Base-by-base conservation (phyloP, 2,797 vertebrate genomes). In the Salmo trutta region DNA sequence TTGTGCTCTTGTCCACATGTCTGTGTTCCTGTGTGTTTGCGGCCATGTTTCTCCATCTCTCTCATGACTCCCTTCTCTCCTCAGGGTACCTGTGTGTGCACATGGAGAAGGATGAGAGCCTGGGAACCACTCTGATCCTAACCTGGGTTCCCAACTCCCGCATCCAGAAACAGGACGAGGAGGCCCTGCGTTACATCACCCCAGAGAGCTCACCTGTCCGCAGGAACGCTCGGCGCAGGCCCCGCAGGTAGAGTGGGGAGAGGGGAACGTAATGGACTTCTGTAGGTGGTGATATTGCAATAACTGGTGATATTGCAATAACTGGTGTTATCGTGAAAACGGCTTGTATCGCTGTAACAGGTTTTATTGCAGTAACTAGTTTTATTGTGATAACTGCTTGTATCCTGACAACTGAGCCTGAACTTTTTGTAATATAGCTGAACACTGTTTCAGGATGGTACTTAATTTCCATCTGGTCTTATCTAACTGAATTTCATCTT, bases 111-210 rank as follows among this genome's bases (percentile, higher is more conserved):
- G 98, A 99, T 0, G 98, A 99, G 88, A 94, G 95, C 0, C 89
- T 98, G 72, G 98, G 97, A 0, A 92, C 94, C 86, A 99, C 98
- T 0, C 95, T 99, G 74, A 97, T 99, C 84, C 93, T 99, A 31
- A 97, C 98, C 15, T 99, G 98, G 98, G 97, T 99, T 87, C 98
- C 98, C 7, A 99, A 99, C 89, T 93, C 96, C 0, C 96, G 97
- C 62, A 99, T 99, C 89, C 96, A 98, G 93, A 91, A 94, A 83
- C 97, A 99, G 91, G 98, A 99, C 0, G 98, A 99, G 76, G 98
- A 99, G 77, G 98, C 97, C 0, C 86, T 99, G 85, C 96, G 97
- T 29, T 99, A 97, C 86, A 87, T 99, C 91, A 99, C 98, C 0
- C 98, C 98, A 0, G 98, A 99, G 91, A 96, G 96, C 93, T 99